phyloP scores from a whole-genome alignment of 53 echinoderm and acorn worm species.

The Arbacia lixula region DNA sequence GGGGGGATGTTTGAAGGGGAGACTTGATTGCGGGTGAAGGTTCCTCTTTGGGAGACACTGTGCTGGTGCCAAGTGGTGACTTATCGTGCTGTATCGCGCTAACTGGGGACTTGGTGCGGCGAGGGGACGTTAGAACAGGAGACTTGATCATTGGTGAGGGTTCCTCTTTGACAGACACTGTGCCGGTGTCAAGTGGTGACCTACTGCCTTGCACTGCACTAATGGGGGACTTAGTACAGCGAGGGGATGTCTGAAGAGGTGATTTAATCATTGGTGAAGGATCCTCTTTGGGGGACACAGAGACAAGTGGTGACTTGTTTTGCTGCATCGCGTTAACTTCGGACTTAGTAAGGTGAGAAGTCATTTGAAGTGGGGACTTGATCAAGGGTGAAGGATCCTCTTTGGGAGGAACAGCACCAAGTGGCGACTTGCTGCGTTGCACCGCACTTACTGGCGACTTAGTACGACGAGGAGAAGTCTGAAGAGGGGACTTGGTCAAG shows the following conservation, averaged over 20 bases:
- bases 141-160: not conserved
- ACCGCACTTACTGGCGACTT: constrained; percentile 17
- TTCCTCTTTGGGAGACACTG: too few species aligned
- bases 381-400: too few species aligned
- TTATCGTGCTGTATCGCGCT: not conserved
- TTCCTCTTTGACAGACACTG: not conserved
- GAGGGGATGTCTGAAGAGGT: not conserved
- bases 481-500: constrained; percentile 14
- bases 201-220: not conserved
- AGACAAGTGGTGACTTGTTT: not conserved
- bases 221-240: not conserved
- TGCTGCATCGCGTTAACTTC: not conserved
- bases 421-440: not conserved
- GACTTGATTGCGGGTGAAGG: too few species aligned
- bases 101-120: not conserved
- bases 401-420: not conserved
- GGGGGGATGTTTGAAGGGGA: not conserved
- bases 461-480: constrained; percentile 27
- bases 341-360: not conserved
- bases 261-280: not conserved
- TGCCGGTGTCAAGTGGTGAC: not conserved
- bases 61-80: too few species aligned
- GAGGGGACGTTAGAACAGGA: too few species aligned
- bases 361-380: not conserved
- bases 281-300: too few species aligned